Evolutionary conservation across 2,113 vertebrate genomes (phyloP).

Genomic region (Pycnonotus jocosus): DNA sequence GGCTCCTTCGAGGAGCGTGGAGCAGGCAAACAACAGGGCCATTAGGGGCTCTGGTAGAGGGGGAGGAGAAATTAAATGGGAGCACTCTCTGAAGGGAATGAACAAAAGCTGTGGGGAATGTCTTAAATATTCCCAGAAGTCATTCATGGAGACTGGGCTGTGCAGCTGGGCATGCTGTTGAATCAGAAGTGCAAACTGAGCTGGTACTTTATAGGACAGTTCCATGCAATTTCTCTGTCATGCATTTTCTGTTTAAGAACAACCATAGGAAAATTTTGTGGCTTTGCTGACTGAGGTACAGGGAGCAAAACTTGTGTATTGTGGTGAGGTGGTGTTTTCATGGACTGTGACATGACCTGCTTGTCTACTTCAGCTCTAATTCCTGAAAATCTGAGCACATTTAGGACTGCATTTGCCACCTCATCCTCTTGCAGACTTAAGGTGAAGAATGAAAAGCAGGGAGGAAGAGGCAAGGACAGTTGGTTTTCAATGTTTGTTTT

Average conservation of each 20-base stretch:
- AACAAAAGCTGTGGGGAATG: not conserved
- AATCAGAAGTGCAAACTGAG: not conserved
- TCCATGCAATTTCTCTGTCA: not conserved
- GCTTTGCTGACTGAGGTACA: not conserved
- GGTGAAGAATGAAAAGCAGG: not conserved
- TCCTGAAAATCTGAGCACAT: not conserved
- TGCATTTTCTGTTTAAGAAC: not conserved
- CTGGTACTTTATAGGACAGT: not conserved
- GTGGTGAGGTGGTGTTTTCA: not conserved
- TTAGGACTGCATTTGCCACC: not conserved
- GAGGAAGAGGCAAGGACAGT: not conserved
- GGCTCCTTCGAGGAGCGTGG: not conserved
- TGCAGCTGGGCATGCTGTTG: not conserved
- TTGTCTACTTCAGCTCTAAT: not conserved
- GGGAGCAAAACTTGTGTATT: not conserved
- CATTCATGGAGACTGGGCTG: rapidly evolving
- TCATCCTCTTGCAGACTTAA: not conserved
- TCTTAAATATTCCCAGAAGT: not conserved
- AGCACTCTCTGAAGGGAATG: not conserved
- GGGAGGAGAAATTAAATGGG: not conserved
- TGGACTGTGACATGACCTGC: not conserved
- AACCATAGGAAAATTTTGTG: not conserved
- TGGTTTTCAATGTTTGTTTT: not conserved
- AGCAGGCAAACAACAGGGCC: not conserved
- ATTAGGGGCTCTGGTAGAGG: not conserved